Evolutionary conservation across 2,797 vertebrate species (phyloP), one percentile per base, ranked within the genome.

Genomic region (Accipiter superciliosus): DNA sequence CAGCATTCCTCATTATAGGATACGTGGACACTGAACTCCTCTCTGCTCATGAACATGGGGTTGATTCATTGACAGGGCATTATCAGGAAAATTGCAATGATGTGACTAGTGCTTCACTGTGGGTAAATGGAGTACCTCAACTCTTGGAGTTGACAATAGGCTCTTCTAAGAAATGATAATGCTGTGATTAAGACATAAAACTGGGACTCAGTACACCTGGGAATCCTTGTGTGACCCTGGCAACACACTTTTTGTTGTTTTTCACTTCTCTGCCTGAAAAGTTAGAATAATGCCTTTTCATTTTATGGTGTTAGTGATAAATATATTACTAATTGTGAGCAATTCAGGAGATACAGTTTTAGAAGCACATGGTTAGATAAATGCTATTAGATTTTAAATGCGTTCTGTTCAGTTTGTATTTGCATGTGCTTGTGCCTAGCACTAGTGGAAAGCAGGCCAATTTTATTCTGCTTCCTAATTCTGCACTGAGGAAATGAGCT

Each of bases 21-120:
- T 96, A 81, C 79, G 9, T 91, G 94, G 93, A 93, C 93, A 89
- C 93, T 87, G 95, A 94, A 81, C 89, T 97, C 80, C 80, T 87
- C 78, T 93, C 88, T 89, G 63, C 82, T 95, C 89, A 78, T 83
- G 84, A 93, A 29, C 25, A 11, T 91, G 84, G 78, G 69, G 72
- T 89, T 93, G 94, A 92, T 91, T 96, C 94, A 96, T 95, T 96
- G 97, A 95, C 93, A 96, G 83, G 81, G 86, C 86, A 94, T 96
- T 96, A 90, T 96, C 89, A 92, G 86, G 90, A 92, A 96, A 96
- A 94, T 83, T 90, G 95, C 94, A 67, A 0, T 77, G 90, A 92
- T 90, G 71, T 95, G 90, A 83, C 89, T 93, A 40, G 72, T 87
- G 84, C 83, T 91, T 92, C 92, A 21, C 20, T 10, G 90, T 95